These are phyloP conservation scores for Brachyrhaphis roseni DNA, from an alignment of 2,797 vertebrate species.

Conservation along the genomic window DNA sequence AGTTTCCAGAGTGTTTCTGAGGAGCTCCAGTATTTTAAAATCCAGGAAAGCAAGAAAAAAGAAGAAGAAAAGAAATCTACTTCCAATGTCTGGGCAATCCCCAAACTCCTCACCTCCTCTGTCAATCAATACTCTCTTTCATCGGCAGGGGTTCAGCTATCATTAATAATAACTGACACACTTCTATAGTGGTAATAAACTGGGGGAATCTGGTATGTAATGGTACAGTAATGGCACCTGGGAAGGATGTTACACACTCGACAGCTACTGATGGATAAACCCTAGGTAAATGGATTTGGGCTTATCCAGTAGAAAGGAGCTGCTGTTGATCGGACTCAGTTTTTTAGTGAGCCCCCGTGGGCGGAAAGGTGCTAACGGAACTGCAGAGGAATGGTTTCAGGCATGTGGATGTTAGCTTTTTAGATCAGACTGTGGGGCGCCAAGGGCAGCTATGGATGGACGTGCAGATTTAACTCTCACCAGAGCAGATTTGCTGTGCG, in stretches of 20 bases:
- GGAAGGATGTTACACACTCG: constrained; percentile 75
- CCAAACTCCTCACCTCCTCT: constrained; percentile 76
- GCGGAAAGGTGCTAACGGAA: constrained; percentile 36
- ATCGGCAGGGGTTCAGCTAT: constrained; percentile 75
- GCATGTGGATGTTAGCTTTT: constrained; percentile 45
- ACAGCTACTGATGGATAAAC: constrained; percentile 83
- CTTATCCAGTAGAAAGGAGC: constrained; percentile 66
- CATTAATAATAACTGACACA: constrained; percentile 84
- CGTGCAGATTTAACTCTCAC: constrained; percentile 56
- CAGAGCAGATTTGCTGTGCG: constrained; percentile 16
- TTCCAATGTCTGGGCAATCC: constrained; percentile 72
- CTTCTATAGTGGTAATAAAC: constrained; percentile 83
- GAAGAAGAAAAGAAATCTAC: constrained; percentile 31
- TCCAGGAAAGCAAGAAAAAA: constrained; percentile 16
- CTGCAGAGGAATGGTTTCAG: constrained; percentile 34
- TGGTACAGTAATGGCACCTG: constrained; percentile 81
- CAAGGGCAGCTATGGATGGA: constrained; percentile 25
- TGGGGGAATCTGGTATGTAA: constrained; percentile 80
- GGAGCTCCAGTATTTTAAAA: constrained; percentile 60
- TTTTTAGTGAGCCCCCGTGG: constrained; percentile 45
- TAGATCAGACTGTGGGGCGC: constrained; percentile 35
- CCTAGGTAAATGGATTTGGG: constrained; percentile 80
- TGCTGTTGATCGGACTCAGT: constrained; percentile 61
- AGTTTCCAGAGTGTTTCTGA: constrained; percentile 60
- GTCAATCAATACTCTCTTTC: constrained; percentile 84